A percentile compares a stretch with the other conserved stretches of the same genome.
These are phyloP conservation scores for Hedya salicella DNA, from an alignment of 2,888 invertebrate species.

Conservation along the genomic window DNA sequence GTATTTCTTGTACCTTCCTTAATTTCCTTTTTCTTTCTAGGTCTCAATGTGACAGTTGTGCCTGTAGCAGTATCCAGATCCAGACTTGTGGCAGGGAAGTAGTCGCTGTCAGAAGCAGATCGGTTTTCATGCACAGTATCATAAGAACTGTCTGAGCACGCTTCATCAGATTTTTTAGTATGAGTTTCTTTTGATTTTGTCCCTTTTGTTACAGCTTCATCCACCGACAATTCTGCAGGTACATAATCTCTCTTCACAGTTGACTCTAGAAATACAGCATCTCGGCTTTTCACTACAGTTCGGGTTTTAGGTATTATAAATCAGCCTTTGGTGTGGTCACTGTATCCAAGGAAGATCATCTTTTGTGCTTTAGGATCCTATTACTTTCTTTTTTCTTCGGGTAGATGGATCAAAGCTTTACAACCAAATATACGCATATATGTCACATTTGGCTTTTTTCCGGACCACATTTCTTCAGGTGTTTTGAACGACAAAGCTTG, in stretches of 20 bases:
- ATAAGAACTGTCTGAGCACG: not conserved
- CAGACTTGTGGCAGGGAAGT: not conserved
- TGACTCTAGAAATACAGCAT: constrained; percentile 38
- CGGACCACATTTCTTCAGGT: constrained; percentile 57
- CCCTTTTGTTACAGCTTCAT: too few relatives aligned
- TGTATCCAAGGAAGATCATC: constrained; percentile 60
- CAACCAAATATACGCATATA: constrained; percentile 60
- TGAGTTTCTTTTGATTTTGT: too few relatives aligned
- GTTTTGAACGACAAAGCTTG: constrained; percentile 44
- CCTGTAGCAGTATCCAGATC: not conserved
- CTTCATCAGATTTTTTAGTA: not conserved
- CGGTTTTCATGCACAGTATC: not conserved
- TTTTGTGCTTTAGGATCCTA: constrained; percentile 52
- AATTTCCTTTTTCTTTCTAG: constrained; percentile 13
- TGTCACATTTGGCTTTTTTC: constrained; percentile 54
- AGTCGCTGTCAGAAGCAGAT: not conserved
- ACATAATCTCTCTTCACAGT: not conserved
- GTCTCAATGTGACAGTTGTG: not conserved
- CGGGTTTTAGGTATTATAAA: constrained; percentile 40
- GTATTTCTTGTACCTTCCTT: too few relatives aligned
- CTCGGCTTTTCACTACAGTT: constrained; percentile 33
- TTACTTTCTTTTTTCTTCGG: constrained; percentile 46
- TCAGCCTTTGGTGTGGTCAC: constrained; percentile 53
- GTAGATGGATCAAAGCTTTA: constrained; percentile 48
- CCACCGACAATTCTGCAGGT: not conserved